Evolutionary conservation across 2,888 invertebrate genomes (phyloP).

Genomic region (Temnothorax rugatulus): DNA sequence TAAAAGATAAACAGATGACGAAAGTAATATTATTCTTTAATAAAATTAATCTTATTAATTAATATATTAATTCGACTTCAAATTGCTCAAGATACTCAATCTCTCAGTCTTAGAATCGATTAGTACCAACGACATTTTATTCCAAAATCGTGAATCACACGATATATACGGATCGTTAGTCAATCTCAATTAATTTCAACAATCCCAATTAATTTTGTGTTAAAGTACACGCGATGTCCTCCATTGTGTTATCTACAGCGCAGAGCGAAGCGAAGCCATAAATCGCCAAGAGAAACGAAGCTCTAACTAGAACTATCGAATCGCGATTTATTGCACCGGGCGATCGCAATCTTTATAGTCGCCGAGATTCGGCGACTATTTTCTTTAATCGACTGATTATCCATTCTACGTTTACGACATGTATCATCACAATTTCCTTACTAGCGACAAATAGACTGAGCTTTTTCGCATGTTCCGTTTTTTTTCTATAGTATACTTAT

Average conservation of each 20-base stretch:
- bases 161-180: slow-evolving; percentile 19
- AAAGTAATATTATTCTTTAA: neutral
- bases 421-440: neutral
- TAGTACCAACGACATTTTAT: neutral
- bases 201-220: slow-evolving; percentile 36
- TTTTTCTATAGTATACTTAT: neutral
- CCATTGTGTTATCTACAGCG: slow-evolving; percentile 32
- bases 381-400: slow-evolving; percentile 26
- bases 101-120: neutral
- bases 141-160: slow-evolving; percentile 17
- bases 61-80: no score
- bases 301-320: slow-evolving; percentile 48
- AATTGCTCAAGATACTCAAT: neutral
- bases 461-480: neutral
- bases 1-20: neutral
- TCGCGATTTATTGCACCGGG: slow-evolving; percentile 56
- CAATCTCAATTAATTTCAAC: slow-evolving; percentile 43
- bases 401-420: neutral
- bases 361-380: slow-evolving; percentile 11
- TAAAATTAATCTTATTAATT: neutral
- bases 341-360: slow-evolving; percentile 58
- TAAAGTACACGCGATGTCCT: slow-evolving; percentile 38
- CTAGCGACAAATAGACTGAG: slow-evolving; percentile 8
- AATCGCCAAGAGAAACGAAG: slow-evolving; percentile 56
- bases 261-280: slow-evolving; percentile 39